Evolutionary conservation across 53 echinoderm and acorn worm genomes (phyloP).

Genomic region (Arbacia lixula): DNA sequence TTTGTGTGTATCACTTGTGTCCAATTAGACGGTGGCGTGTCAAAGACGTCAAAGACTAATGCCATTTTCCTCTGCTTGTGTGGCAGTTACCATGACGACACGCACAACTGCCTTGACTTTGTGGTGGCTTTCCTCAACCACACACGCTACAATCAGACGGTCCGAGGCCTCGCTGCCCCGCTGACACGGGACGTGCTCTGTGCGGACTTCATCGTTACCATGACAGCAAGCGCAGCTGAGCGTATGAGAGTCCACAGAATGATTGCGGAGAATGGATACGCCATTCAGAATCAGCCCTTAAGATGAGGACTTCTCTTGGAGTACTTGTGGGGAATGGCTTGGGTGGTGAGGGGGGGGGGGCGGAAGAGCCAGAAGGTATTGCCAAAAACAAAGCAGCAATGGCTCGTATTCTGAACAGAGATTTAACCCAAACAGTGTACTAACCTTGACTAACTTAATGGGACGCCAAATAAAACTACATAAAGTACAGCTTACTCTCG

Average conservation of each 20-base stretch:
- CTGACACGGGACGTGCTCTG: constrained; percentile 74
- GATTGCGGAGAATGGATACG: constrained; percentile 67
- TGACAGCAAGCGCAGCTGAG: constrained; percentile 72
- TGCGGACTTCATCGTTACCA: constrained; percentile 68
- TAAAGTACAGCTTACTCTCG: too few species aligned
- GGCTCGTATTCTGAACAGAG: too few species aligned
- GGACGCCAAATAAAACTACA: too few species aligned
- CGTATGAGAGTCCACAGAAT: constrained; percentile 68
- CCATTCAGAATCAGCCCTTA: constrained; percentile 41
- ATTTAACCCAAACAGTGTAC: too few species aligned
- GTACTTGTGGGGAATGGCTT: neutral
- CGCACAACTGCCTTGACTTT: constrained; percentile 94
- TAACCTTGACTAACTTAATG: too few species aligned
- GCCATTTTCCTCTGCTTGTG: too few species aligned
- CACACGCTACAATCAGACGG: constrained; percentile 65
- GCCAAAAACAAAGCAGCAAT: too few species aligned
- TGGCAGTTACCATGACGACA: constrained; percentile 77
- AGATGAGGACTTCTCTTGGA: neutral
- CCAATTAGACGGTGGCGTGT: too few species aligned
- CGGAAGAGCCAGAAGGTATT: too few species aligned
- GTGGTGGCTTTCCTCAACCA: constrained; percentile 84
- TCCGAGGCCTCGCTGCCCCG: constrained; percentile 32
- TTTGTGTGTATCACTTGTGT: too few species aligned
- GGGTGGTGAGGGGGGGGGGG: too few species aligned
- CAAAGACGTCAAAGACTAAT: too few species aligned